A percentile compares a stretch with the other conserved stretches of the same genome.
These are phyloP conservation scores for Macrostomum cliftonense DNA, from an alignment of 2,888 invertebrate species.

Conservation along the genomic window DNA sequence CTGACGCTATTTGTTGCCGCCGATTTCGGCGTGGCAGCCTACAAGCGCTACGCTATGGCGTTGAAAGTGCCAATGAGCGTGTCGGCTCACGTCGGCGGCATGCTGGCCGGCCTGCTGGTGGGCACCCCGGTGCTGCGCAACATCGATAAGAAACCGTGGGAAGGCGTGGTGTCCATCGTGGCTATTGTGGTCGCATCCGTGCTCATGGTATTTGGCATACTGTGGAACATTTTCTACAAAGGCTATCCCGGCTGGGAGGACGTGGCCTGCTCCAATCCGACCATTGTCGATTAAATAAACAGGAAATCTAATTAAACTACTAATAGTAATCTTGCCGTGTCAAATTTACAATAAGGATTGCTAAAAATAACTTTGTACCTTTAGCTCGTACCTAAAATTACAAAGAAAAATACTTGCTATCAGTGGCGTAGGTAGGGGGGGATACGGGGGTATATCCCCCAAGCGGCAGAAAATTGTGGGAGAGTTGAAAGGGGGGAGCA, in stretches of 20 bases:
- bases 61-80: constrained; percentile 39
- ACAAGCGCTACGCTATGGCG: constrained; percentile 57
- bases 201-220: constrained; percentile 25
- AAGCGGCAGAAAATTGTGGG: too few species aligned
- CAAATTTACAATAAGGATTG: too few species aligned
- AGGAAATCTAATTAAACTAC: too few species aligned
- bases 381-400: too few species aligned
- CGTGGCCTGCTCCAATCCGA: too few species aligned
- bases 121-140: constrained; percentile 35
- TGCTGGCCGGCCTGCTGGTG: constrained; percentile 49
- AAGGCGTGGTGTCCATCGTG: constrained; percentile 31
- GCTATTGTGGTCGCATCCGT: constrained; percentile 25
- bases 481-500: too few species aligned
- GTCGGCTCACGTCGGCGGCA: constrained; percentile 78
- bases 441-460: too few species aligned
- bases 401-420: too few species aligned
- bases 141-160: constrained; percentile 31
- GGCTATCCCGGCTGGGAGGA: background rate
- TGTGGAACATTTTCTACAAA: constrained; percentile 29
- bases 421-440: too few species aligned
- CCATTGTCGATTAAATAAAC: too few species aligned
- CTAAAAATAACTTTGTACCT: too few species aligned
- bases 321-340: too few species aligned
- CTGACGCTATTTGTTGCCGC: constrained; percentile 30
- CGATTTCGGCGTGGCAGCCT: constrained; percentile 74